These are phyloP conservation scores for Tolmerus cingulatus DNA, from an alignment of 2,888 invertebrate species.

Conservation along the genomic window DNA sequence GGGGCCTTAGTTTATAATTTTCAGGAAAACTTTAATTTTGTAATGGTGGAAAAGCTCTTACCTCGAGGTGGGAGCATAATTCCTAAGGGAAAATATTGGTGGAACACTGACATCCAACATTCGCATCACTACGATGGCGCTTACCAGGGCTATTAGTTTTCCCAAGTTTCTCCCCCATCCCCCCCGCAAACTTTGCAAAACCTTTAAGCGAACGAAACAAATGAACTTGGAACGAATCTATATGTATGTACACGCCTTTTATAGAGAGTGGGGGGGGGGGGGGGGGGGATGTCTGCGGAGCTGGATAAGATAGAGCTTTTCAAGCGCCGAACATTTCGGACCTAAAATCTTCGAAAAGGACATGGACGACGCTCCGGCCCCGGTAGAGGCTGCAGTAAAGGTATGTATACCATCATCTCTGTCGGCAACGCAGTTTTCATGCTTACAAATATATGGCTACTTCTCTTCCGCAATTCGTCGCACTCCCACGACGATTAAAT, in stretches of 20 bases:
- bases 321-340: neutral
- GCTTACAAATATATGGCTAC: neutral
- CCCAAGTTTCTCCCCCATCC: neutral
- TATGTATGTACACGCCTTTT: conserved; percentile 32
- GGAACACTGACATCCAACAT: neutral
- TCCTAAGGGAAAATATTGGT: conserved; percentile 10
- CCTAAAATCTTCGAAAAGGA: conserved; percentile 24
- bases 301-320: conserved; percentile 16
- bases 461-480: neutral
- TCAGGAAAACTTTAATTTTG: conserved; percentile 15
- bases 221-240: conserved; percentile 40
- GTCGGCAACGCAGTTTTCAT: neutral
- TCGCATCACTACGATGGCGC: neutral
- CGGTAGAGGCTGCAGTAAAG: neutral
- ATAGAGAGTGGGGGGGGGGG: neutral
- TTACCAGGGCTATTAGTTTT: conserved; percentile 1
- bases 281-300: neutral
- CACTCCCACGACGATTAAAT: neutral
- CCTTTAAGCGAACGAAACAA: conserved; percentile 36
- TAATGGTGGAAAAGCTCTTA: neutral
- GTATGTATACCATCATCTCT: neutral
- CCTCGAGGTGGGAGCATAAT: neutral
- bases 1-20: neutral
- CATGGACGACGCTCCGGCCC: neutral
- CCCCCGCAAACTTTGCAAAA: neutral